Evolutionary conservation across 1,140 invertebrate genomes (phyloP), one percentile per base, ranked within the genome.

Genomic region (Oryzaephilus surinamensis): DNA sequence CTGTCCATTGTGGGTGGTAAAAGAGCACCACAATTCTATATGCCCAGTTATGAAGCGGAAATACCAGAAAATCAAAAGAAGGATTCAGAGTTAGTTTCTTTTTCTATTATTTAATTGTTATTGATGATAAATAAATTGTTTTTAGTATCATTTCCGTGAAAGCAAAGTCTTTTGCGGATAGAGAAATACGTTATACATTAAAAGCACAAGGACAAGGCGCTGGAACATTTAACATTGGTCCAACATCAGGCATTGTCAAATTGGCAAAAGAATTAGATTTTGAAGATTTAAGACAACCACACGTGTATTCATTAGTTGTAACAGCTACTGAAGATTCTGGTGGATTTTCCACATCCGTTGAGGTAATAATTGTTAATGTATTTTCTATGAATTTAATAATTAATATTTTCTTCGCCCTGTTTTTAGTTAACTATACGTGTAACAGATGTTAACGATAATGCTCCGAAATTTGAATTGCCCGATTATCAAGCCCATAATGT

Each of bases 51-150:
- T 58, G 88, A 92, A 57, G 87, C 89, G 0, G 89, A 92, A 64
- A 94, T 94, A 54, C 89, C 89, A 1, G 91, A 95, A 65, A 94
- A 94, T 62, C 86, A 93, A 64, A 89, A 88, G 61, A 95, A 95
- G 64, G 90, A 95, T 63, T 91, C 90, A 14, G 90, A 94, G 89
- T 94, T 73, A 79, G 80, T 76, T 45, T 31, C 12, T 37, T 26
- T 7, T 24, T 41, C 16, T 16, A 10, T 6, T 18, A 34, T 12
- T 28, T 26, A 15, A 37, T 38, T 29, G 21, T 8, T 32, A 30
- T 51, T 50, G 46, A n/a, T n/a, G n/a, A n/a, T n/a, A n/a, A n/a
- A n/a, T n/a, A n/a, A n/a, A n/a, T n/a, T 48, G 49, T 51, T 78
- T 80, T 15, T 70, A 91, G 86, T 58, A 94, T 95, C 24, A 94